phyloP scores from a whole-genome alignment of 2,113 vertebrate species.

The Chloropsis hardwickii region DNA sequence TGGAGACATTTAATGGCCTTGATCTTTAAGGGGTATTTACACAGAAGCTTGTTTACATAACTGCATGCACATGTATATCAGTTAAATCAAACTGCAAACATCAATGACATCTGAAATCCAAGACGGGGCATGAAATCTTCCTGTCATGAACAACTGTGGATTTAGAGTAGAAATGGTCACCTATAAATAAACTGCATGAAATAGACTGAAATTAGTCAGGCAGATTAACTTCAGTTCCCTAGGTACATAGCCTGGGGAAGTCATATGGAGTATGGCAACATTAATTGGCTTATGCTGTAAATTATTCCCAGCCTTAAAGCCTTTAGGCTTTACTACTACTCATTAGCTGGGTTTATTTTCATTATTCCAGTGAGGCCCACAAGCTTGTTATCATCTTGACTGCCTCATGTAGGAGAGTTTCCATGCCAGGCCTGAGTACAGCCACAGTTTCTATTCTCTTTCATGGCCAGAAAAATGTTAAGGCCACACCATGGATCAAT shows the following conservation, averaged over 20 bases:
- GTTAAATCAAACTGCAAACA: not conserved
- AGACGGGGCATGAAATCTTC: not conserved
- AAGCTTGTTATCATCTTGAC: not conserved
- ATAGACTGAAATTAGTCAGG: not conserved
- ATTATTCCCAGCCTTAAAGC: not conserved
- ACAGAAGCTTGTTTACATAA: not conserved
- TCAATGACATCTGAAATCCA: not conserved
- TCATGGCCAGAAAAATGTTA: not conserved
- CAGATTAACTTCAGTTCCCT: not conserved
- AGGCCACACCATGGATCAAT: not conserved
- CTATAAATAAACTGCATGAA: not conserved
- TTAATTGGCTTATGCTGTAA: not conserved
- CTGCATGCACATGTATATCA: rapidly evolving
- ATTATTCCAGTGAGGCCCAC: not conserved
- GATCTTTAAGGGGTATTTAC: not conserved
- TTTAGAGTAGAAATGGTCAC: not conserved
- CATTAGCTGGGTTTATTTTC: not conserved
- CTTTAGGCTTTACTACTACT: not conserved
- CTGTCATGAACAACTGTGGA: not conserved
- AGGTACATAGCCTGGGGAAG: not conserved
- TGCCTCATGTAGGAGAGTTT: not conserved
- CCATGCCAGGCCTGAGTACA: not conserved
- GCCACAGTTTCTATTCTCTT: not conserved
- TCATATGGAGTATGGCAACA: not conserved
- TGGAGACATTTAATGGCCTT: not conserved